Evolutionary conservation across 2,888 invertebrate genomes (phyloP).

Genomic region (Ectobius pallidus): DNA sequence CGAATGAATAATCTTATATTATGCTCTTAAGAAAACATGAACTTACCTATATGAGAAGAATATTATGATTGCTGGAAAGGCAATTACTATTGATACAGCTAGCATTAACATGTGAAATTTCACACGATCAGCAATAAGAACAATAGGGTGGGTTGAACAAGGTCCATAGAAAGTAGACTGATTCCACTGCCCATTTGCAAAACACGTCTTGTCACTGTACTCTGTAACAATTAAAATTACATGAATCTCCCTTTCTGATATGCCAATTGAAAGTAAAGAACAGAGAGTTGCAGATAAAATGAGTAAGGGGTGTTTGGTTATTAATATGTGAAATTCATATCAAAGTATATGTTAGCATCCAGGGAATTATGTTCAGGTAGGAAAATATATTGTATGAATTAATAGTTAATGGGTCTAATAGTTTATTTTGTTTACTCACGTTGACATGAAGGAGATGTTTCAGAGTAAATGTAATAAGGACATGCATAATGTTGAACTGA

Average conservation of each 20-base stretch:
- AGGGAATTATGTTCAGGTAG: no score
- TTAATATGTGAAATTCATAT: not conserved
- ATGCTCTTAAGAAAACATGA: no score
- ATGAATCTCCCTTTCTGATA: not conserved
- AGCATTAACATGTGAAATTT: slow-evolving; percentile 62
- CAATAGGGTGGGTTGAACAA: slow-evolving; percentile 37
- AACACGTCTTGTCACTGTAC: slow-evolving; percentile 63
- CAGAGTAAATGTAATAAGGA: slow-evolving; percentile 65
- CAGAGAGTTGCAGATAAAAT: not conserved
- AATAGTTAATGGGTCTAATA: no score
- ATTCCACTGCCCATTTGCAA: slow-evolving; percentile 63
- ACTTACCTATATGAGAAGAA: slow-evolving; percentile 60
- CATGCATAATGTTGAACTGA: slow-evolving; percentile 59
- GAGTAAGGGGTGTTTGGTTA: no score
- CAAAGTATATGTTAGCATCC: no score
- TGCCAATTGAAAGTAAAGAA: not conserved
- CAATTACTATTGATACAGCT: slow-evolving; percentile 59
- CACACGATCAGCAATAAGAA: slow-evolving; percentile 60
- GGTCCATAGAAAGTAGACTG: slow-evolving; percentile 42
- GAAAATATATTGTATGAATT: no score
- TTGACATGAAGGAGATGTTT: slow-evolving; percentile 60
- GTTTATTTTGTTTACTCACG: no score
- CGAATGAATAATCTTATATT: no score
- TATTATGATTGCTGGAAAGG: slow-evolving; percentile 64
- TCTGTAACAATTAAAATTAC: slow-evolving; percentile 55